Percentiles rank a stretch among this genome's conserved stretches.
Evolutionary conservation across 2,888 invertebrate species (phyloP).

Genomic region (Protodeltote pygarga): DNA sequence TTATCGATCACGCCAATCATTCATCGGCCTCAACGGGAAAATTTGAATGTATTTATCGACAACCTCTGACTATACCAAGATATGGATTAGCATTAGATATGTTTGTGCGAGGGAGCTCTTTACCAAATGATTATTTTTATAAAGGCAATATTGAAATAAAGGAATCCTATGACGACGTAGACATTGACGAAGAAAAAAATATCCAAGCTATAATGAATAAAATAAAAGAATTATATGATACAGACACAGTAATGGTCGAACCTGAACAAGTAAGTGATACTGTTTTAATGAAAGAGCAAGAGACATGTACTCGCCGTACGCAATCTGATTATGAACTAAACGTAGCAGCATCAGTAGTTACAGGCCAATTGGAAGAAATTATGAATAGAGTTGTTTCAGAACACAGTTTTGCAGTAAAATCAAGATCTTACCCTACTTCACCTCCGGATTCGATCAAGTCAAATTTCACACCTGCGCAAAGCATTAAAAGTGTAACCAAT

Average conservation of each 20-base stretch:
- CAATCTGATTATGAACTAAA: constrained; percentile 55
- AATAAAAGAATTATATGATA: constrained; percentile 60
- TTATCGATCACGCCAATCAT: constrained; percentile 79
- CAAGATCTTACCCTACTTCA: constrained; percentile 4
- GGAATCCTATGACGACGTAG: constrained; percentile 51
- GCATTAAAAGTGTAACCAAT: constrained; percentile 49
- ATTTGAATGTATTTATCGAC: constrained; percentile 86
- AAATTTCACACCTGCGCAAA: constrained; percentile 21
- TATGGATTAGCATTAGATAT: constrained; percentile 65
- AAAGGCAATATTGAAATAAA: constrained; percentile 63
- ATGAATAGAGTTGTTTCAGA: constrained; percentile 55
- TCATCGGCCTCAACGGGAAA: constrained; percentile 83
- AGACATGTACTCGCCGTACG: constrained; percentile 46
- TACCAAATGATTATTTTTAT: constrained; percentile 74
- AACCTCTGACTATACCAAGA: constrained; percentile 67
- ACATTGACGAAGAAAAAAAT: constrained; percentile 60
- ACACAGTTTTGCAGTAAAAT: constrained; percentile 31
- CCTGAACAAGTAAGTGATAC: constrained; percentile 51
- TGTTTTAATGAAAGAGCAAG: constrained; percentile 28
- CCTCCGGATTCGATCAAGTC: neutral
- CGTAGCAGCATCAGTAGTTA: constrained; percentile 53
- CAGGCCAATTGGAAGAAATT: constrained; percentile 58
- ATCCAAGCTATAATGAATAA: constrained; percentile 57
- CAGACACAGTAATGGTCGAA: constrained; percentile 58
- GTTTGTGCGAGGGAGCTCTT: constrained; percentile 59